phyloP scores from a whole-genome alignment of 2,888 invertebrate species.

The Andricus quercusramuli region DNA sequence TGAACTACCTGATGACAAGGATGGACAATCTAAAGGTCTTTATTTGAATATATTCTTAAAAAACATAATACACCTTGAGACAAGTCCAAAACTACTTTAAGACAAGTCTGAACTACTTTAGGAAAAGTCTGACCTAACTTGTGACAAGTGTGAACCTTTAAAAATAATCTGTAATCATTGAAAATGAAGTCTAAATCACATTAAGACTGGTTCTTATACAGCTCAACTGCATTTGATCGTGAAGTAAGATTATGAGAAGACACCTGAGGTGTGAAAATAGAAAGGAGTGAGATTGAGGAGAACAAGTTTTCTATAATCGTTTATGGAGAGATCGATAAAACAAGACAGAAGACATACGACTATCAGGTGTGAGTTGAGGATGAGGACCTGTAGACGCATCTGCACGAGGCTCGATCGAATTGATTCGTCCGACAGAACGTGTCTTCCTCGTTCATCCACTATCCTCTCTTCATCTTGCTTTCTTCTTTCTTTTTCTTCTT shows the following conservation, averaged over 20 bases:
- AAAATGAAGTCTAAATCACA: no score
- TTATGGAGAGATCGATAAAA: conserved; percentile 19
- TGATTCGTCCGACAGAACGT: conserved; percentile 35
- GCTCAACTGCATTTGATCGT: neutral
- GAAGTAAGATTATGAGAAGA: neutral
- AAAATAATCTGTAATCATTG: no score
- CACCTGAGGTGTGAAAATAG: conserved; percentile 28
- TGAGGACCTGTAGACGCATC: conserved; percentile 33
- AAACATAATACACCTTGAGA: no score
- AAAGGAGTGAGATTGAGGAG: conserved; percentile 3
- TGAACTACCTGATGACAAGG: no score
- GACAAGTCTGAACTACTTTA: no score
- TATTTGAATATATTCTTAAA: no score
- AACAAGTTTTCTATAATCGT: conserved; percentile 21
- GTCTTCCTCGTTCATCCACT: conserved; percentile 41
- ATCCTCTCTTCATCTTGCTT: conserved; percentile 29
- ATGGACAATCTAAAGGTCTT: no score
- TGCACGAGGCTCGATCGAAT: conserved; percentile 41
- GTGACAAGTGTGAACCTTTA: no score
- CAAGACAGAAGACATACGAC: neutral
- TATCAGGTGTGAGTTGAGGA: conserved; percentile 37
- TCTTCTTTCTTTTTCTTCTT: conserved; percentile 24
- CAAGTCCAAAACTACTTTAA: no score
- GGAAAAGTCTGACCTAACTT: no score
- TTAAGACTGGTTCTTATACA: no score